Conservation (phyloP, 2,888 invertebrate species). For the Drosophila suboccidentalis region DNA sequence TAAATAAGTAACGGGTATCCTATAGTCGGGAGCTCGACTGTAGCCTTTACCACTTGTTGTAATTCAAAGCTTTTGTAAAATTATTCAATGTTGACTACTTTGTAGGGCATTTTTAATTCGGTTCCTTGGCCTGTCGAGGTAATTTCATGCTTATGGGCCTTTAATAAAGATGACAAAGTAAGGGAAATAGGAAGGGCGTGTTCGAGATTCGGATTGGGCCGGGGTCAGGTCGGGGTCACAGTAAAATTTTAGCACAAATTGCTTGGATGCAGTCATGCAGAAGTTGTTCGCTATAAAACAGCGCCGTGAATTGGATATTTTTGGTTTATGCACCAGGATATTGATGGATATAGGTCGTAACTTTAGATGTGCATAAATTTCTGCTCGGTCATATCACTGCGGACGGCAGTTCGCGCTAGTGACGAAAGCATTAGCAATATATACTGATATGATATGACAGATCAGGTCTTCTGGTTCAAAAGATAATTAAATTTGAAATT, state of each 20-base stretch:
- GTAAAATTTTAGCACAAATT: conserved; percentile 33
- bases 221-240: not conserved
- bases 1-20: too few species aligned
- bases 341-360: conserved; percentile 46
- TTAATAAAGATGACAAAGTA: conserved; percentile 13
- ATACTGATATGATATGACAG: too few species aligned
- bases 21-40: too few species aligned
- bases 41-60: too few species aligned
- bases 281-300: conserved; percentile 37
- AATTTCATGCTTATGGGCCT: not conserved
- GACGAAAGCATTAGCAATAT: too few species aligned
- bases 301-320: conserved; percentile 9
- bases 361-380: conserved; percentile 29
- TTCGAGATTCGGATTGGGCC: not conserved
- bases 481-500: too few species aligned
- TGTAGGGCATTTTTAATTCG: conserved; percentile 16
- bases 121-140: not conserved
- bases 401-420: too few species aligned
- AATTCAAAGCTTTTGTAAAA: too few species aligned
- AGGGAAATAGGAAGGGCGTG: not conserved
- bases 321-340: conserved; percentile 33
- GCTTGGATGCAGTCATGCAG: conserved; percentile 36
- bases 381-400: conserved; percentile 1
- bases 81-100: not conserved
- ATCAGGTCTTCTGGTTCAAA: too few species aligned